These are phyloP conservation scores for Thelaira solivaga DNA, from an alignment of 2,888 invertebrate species.

Conservation along the genomic window DNA sequence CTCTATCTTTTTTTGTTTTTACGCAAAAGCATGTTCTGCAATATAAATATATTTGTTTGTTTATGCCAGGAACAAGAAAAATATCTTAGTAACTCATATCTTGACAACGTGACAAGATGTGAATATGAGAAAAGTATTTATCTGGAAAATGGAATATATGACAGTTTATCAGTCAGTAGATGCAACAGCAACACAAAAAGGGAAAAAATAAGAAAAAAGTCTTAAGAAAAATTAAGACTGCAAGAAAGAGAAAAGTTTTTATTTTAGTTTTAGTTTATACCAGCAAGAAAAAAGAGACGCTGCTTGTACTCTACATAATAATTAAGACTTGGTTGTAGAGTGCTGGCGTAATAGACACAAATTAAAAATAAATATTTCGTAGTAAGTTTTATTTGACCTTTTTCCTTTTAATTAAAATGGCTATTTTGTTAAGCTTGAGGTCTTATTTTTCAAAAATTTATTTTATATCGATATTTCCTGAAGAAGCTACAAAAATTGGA, in stretches of 20 bases:
- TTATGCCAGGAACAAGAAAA: conserved; percentile 5
- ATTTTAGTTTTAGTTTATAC: conserved; percentile 9
- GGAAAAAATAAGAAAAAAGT: not conserved
- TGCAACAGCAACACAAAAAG: not conserved
- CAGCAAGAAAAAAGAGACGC: too few species aligned
- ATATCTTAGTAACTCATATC: conserved; percentile 44
- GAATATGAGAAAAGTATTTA: conserved; percentile 60
- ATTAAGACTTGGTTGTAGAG: not conserved
- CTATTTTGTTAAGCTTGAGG: too few species aligned
- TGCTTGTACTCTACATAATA: not conserved
- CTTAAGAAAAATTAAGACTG: conserved; percentile 28
- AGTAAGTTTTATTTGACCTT: too few species aligned
- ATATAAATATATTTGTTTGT: conserved; percentile 10
- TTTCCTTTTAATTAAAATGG: too few species aligned
- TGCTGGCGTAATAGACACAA: too few species aligned
- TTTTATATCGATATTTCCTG: too few species aligned
- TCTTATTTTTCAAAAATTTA: too few species aligned
- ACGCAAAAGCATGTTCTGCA: not conserved
- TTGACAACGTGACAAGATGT: conserved; percentile 62
- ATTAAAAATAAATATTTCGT: too few species aligned
- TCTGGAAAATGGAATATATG: conserved; percentile 47
- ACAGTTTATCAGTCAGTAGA: conserved; percentile 60
- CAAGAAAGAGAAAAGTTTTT: too few species aligned
- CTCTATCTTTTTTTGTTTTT: not conserved
- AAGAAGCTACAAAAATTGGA: too few species aligned